Conservation (phyloP, 2,113 vertebrate species). For the Pipra filicauda region DNA sequence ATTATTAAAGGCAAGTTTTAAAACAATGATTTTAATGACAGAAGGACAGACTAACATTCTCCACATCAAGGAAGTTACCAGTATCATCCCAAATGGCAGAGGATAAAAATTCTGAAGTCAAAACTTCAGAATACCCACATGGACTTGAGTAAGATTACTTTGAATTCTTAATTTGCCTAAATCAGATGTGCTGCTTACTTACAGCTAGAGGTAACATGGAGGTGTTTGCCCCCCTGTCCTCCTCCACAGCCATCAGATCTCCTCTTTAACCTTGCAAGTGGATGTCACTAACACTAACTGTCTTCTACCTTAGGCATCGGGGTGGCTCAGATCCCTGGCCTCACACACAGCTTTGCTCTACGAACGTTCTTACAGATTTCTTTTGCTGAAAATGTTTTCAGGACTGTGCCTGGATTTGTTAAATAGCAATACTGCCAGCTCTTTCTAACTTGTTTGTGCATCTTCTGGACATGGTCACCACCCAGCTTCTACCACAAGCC, state of each 20-base stretch:
- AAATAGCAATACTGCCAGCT: neutral
- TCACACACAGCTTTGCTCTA: neutral
- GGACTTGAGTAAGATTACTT: neutral
- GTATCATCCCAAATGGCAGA: neutral
- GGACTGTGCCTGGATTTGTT: neutral
- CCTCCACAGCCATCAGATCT: neutral
- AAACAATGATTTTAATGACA: neutral
- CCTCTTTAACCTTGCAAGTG: neutral
- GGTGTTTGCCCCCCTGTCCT: neutral
- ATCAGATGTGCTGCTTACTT: neutral
- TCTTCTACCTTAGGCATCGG: neutral
- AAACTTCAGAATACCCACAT: neutral
- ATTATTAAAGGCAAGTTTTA: neutral
- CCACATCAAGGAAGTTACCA: neutral
- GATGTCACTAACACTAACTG: neutral
- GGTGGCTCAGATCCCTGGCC: neutral
- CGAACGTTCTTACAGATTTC: accelerated
- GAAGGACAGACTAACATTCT: neutral
- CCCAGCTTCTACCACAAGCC: neutral
- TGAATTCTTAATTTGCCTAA: neutral
- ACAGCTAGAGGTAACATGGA: neutral
- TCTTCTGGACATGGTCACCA: neutral
- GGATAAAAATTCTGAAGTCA: neutral
- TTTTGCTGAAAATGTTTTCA: neutral
- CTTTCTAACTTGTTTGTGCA: neutral